Conservation (phyloP, 2,888 invertebrate species). For the Macrostomum cliftonense region DNA sequence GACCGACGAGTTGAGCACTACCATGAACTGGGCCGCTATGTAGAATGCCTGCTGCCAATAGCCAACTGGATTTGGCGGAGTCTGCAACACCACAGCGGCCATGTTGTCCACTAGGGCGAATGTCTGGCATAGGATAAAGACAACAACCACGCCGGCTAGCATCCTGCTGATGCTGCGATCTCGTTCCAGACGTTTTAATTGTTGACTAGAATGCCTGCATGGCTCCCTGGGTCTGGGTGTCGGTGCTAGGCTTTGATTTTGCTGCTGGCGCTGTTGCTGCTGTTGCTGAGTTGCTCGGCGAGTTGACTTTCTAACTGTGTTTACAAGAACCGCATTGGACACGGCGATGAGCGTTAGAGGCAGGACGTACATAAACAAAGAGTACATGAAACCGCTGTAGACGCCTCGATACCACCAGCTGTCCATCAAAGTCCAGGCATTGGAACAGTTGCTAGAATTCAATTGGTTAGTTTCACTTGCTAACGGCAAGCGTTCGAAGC, state of each 20-base stretch:
- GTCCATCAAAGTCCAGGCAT: neutral
- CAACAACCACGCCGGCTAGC: constrained; percentile 77
- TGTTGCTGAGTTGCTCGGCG: constrained; percentile 48
- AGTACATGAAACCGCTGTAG: neutral
- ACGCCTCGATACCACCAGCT: constrained; percentile 13
- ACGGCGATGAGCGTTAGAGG: neutral
- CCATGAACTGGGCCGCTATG: constrained; percentile 23
- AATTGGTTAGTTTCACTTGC: constrained; percentile 15
- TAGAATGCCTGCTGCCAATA: constrained; percentile 8
- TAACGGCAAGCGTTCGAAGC: constrained; percentile 38
- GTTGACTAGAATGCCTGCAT: neutral
- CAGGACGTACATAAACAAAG: neutral
- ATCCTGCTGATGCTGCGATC: constrained; percentile 84
- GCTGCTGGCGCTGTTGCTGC: no score
- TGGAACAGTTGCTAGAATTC: constrained; percentile 3
- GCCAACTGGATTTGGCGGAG: neutral
- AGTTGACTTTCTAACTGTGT: constrained; percentile 42
- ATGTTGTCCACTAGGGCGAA: constrained; percentile 67
- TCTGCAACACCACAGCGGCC: constrained; percentile 23
- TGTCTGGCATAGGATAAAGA: constrained; percentile 78
- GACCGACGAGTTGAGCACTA: constrained; percentile 26
- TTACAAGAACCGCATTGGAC: neutral
- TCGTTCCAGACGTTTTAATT: constrained; percentile 37
- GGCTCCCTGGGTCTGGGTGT: constrained; percentile 51
- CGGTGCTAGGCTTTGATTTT: no score